Percentiles rank a stretch among this genome's conserved stretches.
These are phyloP conservation scores for Rhinoderma darwinii DNA, from an alignment of 2,113 vertebrate species.

Conservation along the genomic window DNA sequence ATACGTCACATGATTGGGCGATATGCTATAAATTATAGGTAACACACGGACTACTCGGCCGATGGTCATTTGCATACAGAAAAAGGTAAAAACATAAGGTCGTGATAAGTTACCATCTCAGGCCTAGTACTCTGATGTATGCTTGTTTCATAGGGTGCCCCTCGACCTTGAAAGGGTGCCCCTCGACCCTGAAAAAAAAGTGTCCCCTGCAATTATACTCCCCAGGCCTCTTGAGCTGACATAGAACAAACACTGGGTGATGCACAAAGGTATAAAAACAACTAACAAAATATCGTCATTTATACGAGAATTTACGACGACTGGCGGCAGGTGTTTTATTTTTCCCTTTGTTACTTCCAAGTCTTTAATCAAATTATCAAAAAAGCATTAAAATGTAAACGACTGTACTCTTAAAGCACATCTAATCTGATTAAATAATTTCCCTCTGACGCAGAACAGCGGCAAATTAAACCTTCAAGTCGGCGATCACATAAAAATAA, in stretches of 20 bases:
- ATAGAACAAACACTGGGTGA: background rate
- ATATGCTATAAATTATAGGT: too few species aligned
- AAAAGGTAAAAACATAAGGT: too few species aligned
- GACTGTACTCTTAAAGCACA: conserved; percentile 66
- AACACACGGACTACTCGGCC: too few species aligned
- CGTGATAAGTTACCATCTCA: too few species aligned
- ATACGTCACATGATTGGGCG: too few species aligned
- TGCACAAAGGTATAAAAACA: background rate
- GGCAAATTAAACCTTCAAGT: conserved; percentile 75
- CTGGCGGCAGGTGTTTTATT: conserved; percentile 7
- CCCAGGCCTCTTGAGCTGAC: background rate
- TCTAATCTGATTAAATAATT: conserved; percentile 69
- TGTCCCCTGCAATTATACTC: too few species aligned
- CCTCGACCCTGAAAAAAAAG: too few species aligned
- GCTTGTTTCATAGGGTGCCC: too few species aligned
- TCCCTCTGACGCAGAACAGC: conserved; percentile 65
- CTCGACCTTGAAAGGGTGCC: too few species aligned
- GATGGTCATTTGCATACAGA: too few species aligned
- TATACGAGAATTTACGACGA: background rate
- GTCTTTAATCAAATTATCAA: conserved; percentile 63
- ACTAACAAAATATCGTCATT: background rate
- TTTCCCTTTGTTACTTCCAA: conserved; percentile 34
- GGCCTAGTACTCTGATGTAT: too few species aligned
- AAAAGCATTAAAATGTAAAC: conserved; percentile 61
- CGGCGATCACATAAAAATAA: conserved; percentile 72